phyloP scores from a whole-genome alignment of 2,113 vertebrate species.

The Chaetodon trifascialis region DNA sequence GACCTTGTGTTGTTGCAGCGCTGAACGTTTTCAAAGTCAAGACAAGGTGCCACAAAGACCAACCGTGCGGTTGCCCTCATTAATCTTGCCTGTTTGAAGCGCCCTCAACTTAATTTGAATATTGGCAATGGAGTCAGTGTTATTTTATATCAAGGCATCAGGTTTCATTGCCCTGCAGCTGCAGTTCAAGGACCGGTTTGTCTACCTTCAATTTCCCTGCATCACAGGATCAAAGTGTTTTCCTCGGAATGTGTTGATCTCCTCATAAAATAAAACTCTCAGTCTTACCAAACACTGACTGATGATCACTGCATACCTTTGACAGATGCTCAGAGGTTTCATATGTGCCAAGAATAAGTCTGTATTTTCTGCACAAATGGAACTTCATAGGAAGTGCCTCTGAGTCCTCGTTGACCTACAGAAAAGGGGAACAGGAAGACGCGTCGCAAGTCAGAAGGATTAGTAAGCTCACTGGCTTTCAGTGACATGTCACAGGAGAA shows the following conservation, averaged over 20 bases:
- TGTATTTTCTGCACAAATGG: too few species aligned
- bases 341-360: neutral
- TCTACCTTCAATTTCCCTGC: neutral
- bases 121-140: neutral
- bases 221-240: too few species aligned
- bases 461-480: too few species aligned
- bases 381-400: neutral
- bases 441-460: neutral
- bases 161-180: neutral
- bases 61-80: neutral
- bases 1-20: neutral
- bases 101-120: neutral
- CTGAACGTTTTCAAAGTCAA: neutral
- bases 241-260: neutral
- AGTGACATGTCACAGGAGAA: neutral
- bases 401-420: too few species aligned
- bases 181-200: neutral
- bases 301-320: too few species aligned
- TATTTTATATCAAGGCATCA: neutral
- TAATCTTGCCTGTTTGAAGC: neutral
- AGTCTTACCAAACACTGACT: too few species aligned
- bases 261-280: neutral
- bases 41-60: neutral
- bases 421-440: neutral
- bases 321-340: neutral